Evolutionary conservation across 1,140 invertebrate genomes (phyloP).

Genomic region (Drosophila ogumai): DNA sequence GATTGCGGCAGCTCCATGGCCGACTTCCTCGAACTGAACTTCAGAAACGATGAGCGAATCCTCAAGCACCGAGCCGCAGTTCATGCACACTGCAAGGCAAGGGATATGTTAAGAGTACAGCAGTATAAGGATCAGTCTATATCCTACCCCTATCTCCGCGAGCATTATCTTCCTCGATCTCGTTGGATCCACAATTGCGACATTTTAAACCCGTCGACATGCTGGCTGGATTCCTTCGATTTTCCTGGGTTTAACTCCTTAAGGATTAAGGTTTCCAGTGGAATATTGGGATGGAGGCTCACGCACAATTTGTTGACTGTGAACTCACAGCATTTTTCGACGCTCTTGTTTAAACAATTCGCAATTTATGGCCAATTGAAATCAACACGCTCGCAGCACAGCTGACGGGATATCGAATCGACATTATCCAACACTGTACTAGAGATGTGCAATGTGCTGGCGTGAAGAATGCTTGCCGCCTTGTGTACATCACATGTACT

Average conservation of each 20-base stretch:
- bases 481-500: not conserved
- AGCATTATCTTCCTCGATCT: constrained; percentile 96
- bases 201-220: constrained; percentile 88
- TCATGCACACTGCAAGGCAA: constrained; percentile 91
- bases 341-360: constrained; percentile 28
- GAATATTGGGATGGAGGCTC: not conserved
- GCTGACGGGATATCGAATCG: constrained; percentile 1
- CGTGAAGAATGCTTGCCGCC: not conserved
- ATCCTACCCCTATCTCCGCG: constrained; percentile 90
- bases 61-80: constrained; percentile 97
- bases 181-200: constrained; percentile 96
- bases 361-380: constrained; percentile 22
- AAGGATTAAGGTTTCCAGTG: not conserved
- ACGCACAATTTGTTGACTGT: constrained; percentile 4
- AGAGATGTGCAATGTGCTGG: constrained; percentile 5
- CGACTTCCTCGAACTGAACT: constrained; percentile 97
- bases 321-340: constrained; percentile 7
- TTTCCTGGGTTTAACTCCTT: not conserved
- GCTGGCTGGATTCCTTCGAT: not conserved
- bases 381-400: constrained; percentile 32
- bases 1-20: constrained; percentile 93
- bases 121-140: not conserved
- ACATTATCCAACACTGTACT: constrained; percentile 22
- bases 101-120: not conserved
- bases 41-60: constrained; percentile 98